Evolutionary conservation across 1,140 invertebrate species (phyloP), one percentile per base, ranked within the genome.

Genomic region (Brachionus plicatilis): DNA sequence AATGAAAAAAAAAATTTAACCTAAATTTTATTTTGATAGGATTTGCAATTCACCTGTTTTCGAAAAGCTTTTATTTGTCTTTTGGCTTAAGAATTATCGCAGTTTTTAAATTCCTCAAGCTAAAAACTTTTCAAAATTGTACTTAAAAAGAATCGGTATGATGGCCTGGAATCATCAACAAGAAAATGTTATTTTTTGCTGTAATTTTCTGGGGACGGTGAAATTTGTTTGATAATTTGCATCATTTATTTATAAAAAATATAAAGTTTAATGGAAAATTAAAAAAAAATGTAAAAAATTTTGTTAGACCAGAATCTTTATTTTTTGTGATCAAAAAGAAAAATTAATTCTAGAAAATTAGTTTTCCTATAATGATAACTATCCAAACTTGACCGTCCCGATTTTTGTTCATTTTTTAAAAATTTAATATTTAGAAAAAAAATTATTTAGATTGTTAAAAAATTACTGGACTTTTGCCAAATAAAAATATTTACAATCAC

Each of bases 21-120:
- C 68, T 43, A 72, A 72, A 72, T 72, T 41, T 72, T 72, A 17
- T 43, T 11, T 43, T 72, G 41, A 72, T 72, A 43, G 68, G 33
- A 72, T 72, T 72, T 72, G n/a, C n/a, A n/a, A 37, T 41, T 72
- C 33, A 72, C 17, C 17, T 72, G 33, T 43, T 43, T 43, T 72
- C 20, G 12, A 41, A 68, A 68, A n/a, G 9, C 4, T 27, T 45
- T 14, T 41, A n/a, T 41, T 72, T 72, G 33, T 72, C 41, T 45
- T 45, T 45, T 45, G 33, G 33, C n/a, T 41, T 17, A 43, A 20
- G 68, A 43, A 12, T 33, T 11, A 29, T 41, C 27, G 12, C 33
- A 68, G 29, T 24, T 68, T 9, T 60, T 60, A 9, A 60, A 60
- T 60, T 17, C 17, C 53, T 60, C 7, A 20, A 60, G 17, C n/a